phyloP scores from a whole-genome alignment of 2,797 vertebrate genomes.

The Propithecus perrieri region DNA sequence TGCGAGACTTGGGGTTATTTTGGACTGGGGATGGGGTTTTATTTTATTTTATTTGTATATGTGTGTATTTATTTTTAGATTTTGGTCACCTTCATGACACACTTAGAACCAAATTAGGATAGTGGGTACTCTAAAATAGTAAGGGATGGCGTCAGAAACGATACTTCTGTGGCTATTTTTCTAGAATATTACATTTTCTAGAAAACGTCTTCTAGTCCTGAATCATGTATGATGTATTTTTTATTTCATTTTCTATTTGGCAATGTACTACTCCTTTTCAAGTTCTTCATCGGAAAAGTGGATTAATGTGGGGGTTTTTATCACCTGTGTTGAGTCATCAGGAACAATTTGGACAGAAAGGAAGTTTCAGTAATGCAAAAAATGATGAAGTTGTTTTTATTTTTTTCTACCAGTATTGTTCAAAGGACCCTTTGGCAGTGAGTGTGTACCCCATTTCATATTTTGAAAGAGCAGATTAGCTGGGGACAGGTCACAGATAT shows the following conservation, averaged over 20 bases:
- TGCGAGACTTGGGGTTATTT: not conserved
- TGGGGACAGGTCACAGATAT: slow-evolving; percentile 18
- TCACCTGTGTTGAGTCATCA: not conserved
- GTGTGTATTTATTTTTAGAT: not conserved
- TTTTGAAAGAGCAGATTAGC: slow-evolving; percentile 51
- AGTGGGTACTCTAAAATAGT: not conserved
- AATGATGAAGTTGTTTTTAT: not conserved
- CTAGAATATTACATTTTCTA: not conserved
- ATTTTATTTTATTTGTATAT: not conserved
- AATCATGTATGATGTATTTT: not conserved
- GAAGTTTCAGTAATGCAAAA: not conserved
- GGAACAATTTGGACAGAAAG: not conserved
- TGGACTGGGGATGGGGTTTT: not conserved
- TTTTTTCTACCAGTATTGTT: not conserved
- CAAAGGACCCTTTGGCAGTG: not conserved
- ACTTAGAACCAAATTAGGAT: not conserved
- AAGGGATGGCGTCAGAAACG: not conserved
- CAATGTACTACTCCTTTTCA: not conserved
- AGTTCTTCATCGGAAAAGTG: not conserved
- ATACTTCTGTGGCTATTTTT: not conserved
- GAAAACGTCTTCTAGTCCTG: not conserved
- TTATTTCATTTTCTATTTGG: not conserved
- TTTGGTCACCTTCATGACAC: not conserved
- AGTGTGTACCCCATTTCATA: not conserved
- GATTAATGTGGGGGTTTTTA: not conserved